Evolutionary conservation across 2,888 invertebrate species (phyloP).

Genomic region (Penaeus monodon): DNA sequence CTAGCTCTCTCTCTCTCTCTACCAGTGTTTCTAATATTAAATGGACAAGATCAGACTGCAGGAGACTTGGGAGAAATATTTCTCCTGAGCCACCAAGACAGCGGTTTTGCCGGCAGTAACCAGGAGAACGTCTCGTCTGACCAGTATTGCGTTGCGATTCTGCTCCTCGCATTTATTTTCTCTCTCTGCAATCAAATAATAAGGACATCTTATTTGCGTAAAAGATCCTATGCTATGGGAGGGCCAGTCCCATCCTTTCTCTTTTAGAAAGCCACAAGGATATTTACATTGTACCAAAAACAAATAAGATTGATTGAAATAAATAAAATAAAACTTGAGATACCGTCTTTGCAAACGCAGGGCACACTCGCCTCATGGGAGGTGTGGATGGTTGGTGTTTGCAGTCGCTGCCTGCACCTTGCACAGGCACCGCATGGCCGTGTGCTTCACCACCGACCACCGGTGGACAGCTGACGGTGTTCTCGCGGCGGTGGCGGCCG

Average conservation of each 20-base stretch:
- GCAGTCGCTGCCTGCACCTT: conserved; percentile 54
- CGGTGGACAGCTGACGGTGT: conserved; percentile 3
- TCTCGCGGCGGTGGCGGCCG: conserved; percentile 31
- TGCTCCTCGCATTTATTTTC: conserved; percentile 52
- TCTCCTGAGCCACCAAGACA: conserved; percentile 55
- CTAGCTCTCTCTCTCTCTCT: conserved; percentile 23
- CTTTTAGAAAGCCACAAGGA: not conserved
- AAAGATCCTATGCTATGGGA: too few species aligned
- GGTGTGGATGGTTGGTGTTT: conserved; percentile 45
- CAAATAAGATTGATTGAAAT: not conserved
- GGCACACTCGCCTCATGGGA: conserved; percentile 50
- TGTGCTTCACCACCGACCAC: conserved; percentile 50
- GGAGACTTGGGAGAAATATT: conserved; percentile 43
- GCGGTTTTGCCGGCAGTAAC: conserved; percentile 50
- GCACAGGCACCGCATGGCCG: conserved; percentile 56
- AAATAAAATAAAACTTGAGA: not conserved
- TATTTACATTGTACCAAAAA: not conserved
- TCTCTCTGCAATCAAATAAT: conserved; percentile 48
- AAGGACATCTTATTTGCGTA: not conserved
- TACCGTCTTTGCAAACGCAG: conserved; percentile 64
- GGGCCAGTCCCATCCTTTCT: too few species aligned
- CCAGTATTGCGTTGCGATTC: conserved; percentile 55
- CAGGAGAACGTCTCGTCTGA: conserved; percentile 51
- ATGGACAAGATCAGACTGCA: conserved; percentile 46
- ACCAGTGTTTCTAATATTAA: conserved; percentile 3